Percentiles rank a stretch among this genome's conserved stretches.
Conservation (phyloP, 2,888 invertebrate genomes). For the Leuctra nigra region DNA sequence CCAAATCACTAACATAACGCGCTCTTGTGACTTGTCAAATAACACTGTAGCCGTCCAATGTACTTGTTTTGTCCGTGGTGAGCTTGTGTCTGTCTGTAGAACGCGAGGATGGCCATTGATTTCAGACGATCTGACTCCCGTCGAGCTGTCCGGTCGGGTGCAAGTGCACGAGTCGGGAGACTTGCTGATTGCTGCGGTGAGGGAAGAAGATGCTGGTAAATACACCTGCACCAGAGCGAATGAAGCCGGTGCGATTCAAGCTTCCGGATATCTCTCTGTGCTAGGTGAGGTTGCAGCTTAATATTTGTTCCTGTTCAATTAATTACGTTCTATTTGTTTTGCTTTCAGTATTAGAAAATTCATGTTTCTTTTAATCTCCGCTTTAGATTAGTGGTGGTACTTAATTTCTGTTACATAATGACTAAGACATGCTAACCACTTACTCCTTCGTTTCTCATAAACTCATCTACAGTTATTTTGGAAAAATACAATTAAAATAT, state of each 20-base stretch:
- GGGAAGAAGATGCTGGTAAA: constrained; percentile 76
- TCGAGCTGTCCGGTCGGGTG: constrained; percentile 62
- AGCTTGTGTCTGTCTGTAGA: constrained; percentile 4
- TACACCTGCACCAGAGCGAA: constrained; percentile 87
- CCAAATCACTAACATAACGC: neutral
- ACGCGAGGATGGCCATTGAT: constrained; percentile 27
- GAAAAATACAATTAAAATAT: too few relatives aligned
- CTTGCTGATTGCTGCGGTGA: constrained; percentile 78
- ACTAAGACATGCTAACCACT: too few relatives aligned
- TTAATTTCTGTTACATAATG: too few relatives aligned
- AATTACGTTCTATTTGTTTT: neutral
- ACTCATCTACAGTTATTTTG: too few relatives aligned
- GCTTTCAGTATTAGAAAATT: too few relatives aligned
- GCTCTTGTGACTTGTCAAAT: neutral
- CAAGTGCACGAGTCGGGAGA: constrained; percentile 83
- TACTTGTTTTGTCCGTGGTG: neutral
- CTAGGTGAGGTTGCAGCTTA: constrained; percentile 53
- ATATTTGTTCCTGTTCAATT: neutral
- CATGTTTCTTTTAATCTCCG: too few relatives aligned
- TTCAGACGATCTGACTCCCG: constrained; percentile 52
- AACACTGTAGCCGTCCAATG: neutral
- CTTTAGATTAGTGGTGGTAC: too few relatives aligned
- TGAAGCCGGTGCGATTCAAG: constrained; percentile 80
- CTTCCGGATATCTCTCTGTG: constrained; percentile 74
- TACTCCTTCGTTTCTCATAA: too few relatives aligned